Evolutionary conservation across 2,797 vertebrate species (phyloP).

Genomic region (Bradypodion ventrale): DNA sequence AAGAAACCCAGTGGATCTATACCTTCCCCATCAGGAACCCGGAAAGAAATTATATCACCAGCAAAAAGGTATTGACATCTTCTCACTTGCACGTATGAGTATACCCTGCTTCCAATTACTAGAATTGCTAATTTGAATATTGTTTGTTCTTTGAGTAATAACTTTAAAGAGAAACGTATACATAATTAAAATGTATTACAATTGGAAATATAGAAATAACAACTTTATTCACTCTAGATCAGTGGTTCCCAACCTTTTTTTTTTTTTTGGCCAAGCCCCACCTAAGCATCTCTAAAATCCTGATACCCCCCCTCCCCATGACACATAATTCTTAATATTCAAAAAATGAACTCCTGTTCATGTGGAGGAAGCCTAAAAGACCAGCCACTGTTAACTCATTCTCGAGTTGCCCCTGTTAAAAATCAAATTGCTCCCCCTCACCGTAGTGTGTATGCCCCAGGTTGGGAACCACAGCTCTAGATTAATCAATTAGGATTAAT

Average conservation of each 20-base stretch:
- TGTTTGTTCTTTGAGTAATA: slow-evolving; percentile 31
- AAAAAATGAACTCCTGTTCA: too few species aligned
- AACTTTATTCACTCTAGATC: slow-evolving; percentile 11
- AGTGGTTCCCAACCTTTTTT: too few species aligned
- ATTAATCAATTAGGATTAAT: slow-evolving; percentile 40
- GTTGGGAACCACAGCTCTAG: too few species aligned
- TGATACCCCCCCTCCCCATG: too few species aligned
- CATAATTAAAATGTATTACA: slow-evolving; percentile 36
- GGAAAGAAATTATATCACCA: slow-evolving; percentile 83
- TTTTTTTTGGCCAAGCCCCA: too few species aligned
- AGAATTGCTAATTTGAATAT: background rate
- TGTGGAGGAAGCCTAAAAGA: too few species aligned
- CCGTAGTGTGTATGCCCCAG: too few species aligned
- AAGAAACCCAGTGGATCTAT: slow-evolving; percentile 90
- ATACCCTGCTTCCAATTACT: background rate
- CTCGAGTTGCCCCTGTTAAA: too few species aligned
- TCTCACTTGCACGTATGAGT: background rate
- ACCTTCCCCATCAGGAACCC: slow-evolving; percentile 89
- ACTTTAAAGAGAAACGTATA: slow-evolving; percentile 30
- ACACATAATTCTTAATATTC: too few species aligned
- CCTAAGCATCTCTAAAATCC: too few species aligned
- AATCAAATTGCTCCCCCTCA: too few species aligned
- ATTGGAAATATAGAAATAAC: background rate
- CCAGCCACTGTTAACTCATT: too few species aligned
- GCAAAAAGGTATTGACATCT: slow-evolving; percentile 84